These are phyloP conservation scores for Cataglyphis altisquamis DNA, from an alignment of 2,888 invertebrate genomes.

Conservation along the genomic window DNA sequence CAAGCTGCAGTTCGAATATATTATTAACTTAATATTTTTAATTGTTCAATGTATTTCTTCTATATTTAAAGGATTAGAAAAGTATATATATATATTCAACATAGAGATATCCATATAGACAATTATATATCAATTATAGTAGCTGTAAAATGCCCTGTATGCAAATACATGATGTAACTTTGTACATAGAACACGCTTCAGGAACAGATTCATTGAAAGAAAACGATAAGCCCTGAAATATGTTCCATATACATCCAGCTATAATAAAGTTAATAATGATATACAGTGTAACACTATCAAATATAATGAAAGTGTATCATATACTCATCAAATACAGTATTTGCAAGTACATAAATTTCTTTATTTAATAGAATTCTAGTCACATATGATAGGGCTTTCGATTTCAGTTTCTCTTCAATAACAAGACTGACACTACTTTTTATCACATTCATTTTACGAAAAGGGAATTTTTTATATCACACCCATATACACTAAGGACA, in stretches of 20 bases:
- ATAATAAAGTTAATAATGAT: constrained; percentile 59
- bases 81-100: constrained; percentile 43
- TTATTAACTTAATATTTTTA: constrained; percentile 33
- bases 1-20: constrained; percentile 40
- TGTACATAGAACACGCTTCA: constrained; percentile 17
- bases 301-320: constrained; percentile 21
- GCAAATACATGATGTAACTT: constrained; percentile 30
- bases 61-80: constrained; percentile 47
- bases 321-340: constrained; percentile 29
- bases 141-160: constrained; percentile 43
- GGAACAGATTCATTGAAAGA: not conserved
- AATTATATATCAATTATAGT: constrained; percentile 25
- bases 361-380: constrained; percentile 29
- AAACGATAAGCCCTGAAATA: constrained; percentile 2
- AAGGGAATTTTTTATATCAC: constrained; percentile 44
- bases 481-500: constrained; percentile 38
- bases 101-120: constrained; percentile 46
- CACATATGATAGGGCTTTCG: constrained; percentile 24
- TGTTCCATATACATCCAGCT: constrained; percentile 6
- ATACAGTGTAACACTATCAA: constrained; percentile 30
- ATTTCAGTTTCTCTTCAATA: constrained; percentile 15
- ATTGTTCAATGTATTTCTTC: not conserved
- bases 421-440: constrained; percentile 38
- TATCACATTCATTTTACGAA: constrained; percentile 53
- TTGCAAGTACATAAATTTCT: constrained; percentile 36